Percentiles rank a stretch among this genome's conserved stretches.
Conservation (phyloP, 2,888 invertebrate species). For the Lycophotia porphyrea region DNA sequence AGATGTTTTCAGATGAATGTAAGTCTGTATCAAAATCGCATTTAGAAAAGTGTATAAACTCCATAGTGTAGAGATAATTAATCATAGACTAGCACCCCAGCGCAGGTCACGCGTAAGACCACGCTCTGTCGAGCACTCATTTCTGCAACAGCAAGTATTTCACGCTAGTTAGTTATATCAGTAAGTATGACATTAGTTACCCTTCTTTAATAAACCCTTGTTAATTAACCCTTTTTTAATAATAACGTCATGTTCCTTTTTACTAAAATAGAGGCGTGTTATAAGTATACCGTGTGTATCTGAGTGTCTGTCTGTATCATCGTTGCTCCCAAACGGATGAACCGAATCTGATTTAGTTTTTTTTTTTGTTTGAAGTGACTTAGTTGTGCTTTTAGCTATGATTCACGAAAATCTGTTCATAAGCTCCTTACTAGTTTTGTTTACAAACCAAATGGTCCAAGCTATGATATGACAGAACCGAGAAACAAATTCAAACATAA, state of each 20-base stretch:
- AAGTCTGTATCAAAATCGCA: neutral
- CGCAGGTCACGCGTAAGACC: slow-evolving; percentile 42
- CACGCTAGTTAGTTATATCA: neutral
- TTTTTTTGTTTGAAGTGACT: neutral
- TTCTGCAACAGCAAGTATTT: slow-evolving; percentile 19
- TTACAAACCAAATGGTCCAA: neutral
- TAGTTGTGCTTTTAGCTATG: neutral
- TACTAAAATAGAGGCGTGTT: neutral
- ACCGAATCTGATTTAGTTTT: neutral
- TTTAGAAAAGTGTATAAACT: neutral
- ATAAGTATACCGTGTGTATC: neutral
- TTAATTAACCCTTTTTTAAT: neutral
- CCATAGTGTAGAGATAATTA: neutral
- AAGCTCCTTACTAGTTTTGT: neutral
- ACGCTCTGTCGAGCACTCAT: slow-evolving; percentile 20
- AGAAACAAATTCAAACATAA: neutral
- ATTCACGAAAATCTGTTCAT: neutral
- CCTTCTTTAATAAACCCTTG: too few relatives aligned
- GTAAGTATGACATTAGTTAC: neutral
- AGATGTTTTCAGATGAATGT: neutral
- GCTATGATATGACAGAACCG: neutral
- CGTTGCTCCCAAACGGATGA: neutral
- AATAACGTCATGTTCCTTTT: neutral
- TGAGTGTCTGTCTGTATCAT: neutral
- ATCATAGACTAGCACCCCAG: neutral